Evolutionary conservation across 2,888 invertebrate genomes (phyloP), one percentile per base, ranked within the genome.

Genomic region (Polydrusus pterygomalis): DNA sequence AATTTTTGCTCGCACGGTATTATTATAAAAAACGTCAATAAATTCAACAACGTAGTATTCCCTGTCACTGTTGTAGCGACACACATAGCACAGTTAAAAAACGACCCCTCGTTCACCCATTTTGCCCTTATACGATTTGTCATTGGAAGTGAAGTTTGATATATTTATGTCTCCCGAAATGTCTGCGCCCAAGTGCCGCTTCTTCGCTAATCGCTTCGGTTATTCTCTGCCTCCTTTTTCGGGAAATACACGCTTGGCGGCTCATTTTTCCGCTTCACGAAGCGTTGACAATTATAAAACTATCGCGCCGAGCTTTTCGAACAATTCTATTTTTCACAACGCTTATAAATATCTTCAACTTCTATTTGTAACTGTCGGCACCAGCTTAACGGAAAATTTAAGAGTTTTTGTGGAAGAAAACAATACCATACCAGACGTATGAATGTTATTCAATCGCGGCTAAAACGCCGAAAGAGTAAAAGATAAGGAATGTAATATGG

Each of bases 101-200:
- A 74, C 45, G 69, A 43, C 38, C 74, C 25, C 60, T 74, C 51
- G 72, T 72, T 68, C 68, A 63, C 68, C 69, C 68, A 70, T 64
- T 78, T 82, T 83, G 82, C 85, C 86, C 85, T 83, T 83, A 80
- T 81, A 82, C 85, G 83, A 87, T 87, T 86, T 87, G 87, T 87
- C 87, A 87, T 86, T 85, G 86, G 83, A 84, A 84, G 85, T 85
- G 86, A 86, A 85, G 86, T 84, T 83, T 87, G 87, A 87, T 86
- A 86, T 87, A 87, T 87, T 87, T 87, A 87, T 87, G 86, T 86
- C 83, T 81, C 47, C 58, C 54, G 84, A 83, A 84, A 84, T 84
- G 85, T 86, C 85, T 86, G 84, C 83, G 82, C 82, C 84, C 84
- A 85, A 85, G 85, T 85, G 85, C 85, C 81, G 80, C 74, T 74